Conservation (phyloP, 2,888 invertebrate species). For the Desoria tigrina region DNA sequence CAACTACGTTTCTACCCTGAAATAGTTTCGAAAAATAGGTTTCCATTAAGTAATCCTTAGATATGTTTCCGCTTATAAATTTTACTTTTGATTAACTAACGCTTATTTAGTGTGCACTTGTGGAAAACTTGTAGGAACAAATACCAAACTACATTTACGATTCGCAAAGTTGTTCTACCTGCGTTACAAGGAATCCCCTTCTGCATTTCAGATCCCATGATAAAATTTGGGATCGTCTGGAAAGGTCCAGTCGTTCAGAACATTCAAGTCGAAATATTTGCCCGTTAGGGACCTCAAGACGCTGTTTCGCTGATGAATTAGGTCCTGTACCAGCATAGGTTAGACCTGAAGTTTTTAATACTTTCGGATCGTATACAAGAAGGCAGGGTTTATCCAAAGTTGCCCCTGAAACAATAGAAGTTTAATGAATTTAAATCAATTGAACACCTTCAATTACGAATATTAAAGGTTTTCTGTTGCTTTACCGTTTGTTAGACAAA, state of each 20-base stretch:
- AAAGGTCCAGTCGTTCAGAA: not conserved
- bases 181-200: not conserved
- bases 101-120: too few species aligned
- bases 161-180: not conserved
- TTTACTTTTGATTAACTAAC: too few species aligned
- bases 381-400: not conserved
- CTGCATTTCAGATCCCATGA: slow-evolving; percentile 4
- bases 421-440: too few species aligned
- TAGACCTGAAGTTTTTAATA: not conserved
- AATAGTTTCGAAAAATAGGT: too few species aligned
- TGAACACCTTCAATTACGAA: too few species aligned
- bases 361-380: not conserved
- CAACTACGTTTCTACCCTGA: not conserved
- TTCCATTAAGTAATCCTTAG: too few species aligned
- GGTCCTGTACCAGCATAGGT: not conserved
- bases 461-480: too few species aligned
- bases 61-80: too few species aligned
- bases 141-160: too few species aligned
- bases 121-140: too few species aligned
- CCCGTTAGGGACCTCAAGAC: not conserved
- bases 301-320: not conserved
- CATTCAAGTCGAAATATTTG: not conserved
- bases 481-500: too few species aligned
- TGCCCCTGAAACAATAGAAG: slow-evolving; percentile 7
- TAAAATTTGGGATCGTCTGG: not conserved